Percentiles rank a stretch among this genome's conserved stretches.
phyloP scores from a whole-genome alignment of 2,888 invertebrate genomes.

The Alviniconcha strummeri region DNA sequence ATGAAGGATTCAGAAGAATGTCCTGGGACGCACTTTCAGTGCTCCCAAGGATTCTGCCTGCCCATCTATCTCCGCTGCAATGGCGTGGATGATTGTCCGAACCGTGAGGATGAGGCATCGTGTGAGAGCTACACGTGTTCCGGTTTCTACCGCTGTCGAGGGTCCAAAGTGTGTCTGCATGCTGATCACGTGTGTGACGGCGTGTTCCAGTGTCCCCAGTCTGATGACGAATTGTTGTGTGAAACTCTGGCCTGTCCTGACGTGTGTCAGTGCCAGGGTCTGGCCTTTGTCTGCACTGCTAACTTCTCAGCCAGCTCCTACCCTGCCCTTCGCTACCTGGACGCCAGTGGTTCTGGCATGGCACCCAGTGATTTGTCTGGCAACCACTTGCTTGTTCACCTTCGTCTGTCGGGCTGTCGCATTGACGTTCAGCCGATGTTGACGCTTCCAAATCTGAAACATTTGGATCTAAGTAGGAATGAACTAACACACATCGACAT shows the following conservation, averaged over 20 bases:
- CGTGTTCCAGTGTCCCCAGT: conserved; percentile 12
- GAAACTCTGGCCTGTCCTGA: not conserved
- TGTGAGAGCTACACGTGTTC: not conserved
- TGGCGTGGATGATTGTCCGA: not conserved
- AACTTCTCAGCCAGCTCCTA: not conserved
- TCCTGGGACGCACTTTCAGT: too few relatives aligned
- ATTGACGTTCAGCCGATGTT: not conserved
- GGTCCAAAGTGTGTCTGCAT: not conserved
- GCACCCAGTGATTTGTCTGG: not conserved
- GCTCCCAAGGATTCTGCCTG: not conserved
- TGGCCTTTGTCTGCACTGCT: not conserved
- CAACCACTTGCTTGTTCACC: not conserved
- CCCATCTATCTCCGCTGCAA: conserved; percentile 1
- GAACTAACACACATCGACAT: not conserved
- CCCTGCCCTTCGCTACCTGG: conserved; percentile 9
- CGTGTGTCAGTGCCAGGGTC: conserved; percentile 5
- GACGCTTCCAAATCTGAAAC: not conserved
- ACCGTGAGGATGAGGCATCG: not conserved
- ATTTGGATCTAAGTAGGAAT: not conserved
- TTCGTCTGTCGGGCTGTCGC: not conserved
- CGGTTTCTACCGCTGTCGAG: conserved; percentile 9
- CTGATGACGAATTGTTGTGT: not conserved
- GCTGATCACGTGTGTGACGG: not conserved
- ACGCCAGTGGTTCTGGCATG: not conserved
- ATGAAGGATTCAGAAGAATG: too few relatives aligned